phyloP scores from a whole-genome alignment of 2,888 invertebrate genomes.

The Plemyria rubiginata region DNA sequence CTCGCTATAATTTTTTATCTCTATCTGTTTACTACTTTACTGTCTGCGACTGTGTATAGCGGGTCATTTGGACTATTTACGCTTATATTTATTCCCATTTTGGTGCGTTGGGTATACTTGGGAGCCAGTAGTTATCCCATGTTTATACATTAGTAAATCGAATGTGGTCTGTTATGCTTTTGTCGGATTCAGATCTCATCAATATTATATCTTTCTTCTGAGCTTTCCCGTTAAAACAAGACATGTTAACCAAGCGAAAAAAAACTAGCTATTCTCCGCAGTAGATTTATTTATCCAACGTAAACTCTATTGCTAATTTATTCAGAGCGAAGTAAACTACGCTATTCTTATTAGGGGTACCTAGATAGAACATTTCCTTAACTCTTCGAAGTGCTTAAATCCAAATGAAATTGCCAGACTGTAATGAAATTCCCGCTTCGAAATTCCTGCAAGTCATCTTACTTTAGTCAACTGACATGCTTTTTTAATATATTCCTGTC shows the following conservation, averaged over 20 bases:
- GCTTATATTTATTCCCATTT: constrained; percentile 9
- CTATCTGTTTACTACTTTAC: constrained; percentile 17
- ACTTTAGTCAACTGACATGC: not conserved
- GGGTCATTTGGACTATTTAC: constrained; percentile 16
- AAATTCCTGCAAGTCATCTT: constrained; percentile 9
- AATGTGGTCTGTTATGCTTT: not conserved
- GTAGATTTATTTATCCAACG: constrained; percentile 11
- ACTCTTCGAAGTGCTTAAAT: constrained; percentile 14
- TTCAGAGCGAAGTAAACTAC: constrained; percentile 17
- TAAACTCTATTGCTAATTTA: constrained; percentile 28
- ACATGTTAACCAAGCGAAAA: constrained; percentile 10
- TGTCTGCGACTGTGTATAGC: constrained; percentile 20
- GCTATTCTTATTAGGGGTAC: constrained; percentile 14
- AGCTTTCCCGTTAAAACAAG: not conserved
- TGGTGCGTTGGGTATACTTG: not conserved
- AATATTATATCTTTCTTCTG: too few relatives aligned
- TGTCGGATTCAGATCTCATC: too few relatives aligned
- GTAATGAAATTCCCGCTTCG: constrained; percentile 25
- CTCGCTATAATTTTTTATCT: constrained; percentile 13
- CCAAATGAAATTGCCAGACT: constrained; percentile 12
- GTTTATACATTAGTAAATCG: constrained; percentile 4
- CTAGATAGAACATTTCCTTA: constrained; percentile 15
- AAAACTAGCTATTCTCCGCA: constrained; percentile 3
- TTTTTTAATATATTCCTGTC: not conserved
- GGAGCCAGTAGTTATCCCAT: not conserved